Conservation (phyloP, 2,113 vertebrate genomes). For the Pedetes capensis region DNA sequence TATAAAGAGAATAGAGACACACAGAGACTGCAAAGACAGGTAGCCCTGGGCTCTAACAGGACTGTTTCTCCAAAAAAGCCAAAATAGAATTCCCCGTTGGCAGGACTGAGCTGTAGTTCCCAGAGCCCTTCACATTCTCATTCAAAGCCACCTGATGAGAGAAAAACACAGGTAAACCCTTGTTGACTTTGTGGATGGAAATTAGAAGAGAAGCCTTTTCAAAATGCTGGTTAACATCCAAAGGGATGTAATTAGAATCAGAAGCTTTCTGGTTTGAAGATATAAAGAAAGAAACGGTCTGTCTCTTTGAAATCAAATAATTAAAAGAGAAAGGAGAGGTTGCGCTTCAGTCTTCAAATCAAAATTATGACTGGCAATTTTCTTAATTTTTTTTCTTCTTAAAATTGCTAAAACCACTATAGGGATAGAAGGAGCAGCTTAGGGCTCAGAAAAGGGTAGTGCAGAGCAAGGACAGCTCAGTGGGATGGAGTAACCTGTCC, state of each 20-base stretch:
- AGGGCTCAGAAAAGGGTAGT: not conserved
- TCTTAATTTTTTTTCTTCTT: not conserved
- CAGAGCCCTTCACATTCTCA: conserved; percentile 40
- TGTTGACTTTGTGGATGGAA: conserved; percentile 46
- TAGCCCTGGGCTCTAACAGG: conserved; percentile 66
- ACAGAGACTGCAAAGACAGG: conserved; percentile 41
- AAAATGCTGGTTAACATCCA: conserved; percentile 40
- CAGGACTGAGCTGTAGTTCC: not conserved
- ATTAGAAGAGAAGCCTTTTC: conserved; percentile 36
- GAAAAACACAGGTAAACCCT: conserved; percentile 18
- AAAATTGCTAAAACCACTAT: not conserved
- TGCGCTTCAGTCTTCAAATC: conserved; percentile 54
- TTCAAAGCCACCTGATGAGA: conserved; percentile 27
- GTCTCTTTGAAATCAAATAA: conserved; percentile 62
- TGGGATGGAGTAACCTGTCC: too few relatives aligned
- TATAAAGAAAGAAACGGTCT: conserved; percentile 39
- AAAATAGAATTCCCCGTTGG: conserved; percentile 57
- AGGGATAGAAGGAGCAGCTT: not conserved
- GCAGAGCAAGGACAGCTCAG: too few relatives aligned
- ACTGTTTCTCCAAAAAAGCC: conserved; percentile 49
- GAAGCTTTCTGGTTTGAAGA: conserved; percentile 67
- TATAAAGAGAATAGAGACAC: conserved; percentile 57
- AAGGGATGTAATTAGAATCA: conserved; percentile 59
- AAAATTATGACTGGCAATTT: conserved; percentile 44
- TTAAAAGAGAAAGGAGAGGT: not conserved